These are phyloP conservation scores for Dynastes hyllus DNA, from an alignment of 2,888 invertebrate species.

Conservation along the genomic window DNA sequence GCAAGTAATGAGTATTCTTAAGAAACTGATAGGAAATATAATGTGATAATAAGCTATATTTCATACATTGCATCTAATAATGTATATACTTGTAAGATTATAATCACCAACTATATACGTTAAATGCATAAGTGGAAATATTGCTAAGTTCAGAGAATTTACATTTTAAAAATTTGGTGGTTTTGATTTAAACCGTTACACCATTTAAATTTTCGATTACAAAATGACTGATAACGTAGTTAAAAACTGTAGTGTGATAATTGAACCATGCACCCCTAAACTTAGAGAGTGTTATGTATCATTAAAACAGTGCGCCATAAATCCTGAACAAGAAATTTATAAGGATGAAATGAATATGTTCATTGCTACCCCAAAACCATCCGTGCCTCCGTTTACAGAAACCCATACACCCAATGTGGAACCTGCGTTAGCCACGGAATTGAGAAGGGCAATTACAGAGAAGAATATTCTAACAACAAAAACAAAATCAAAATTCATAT, in stretches of 20 bases:
- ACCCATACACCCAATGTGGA: constrained; percentile 75
- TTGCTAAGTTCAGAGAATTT: constrained; percentile 58
- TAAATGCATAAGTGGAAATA: no score
- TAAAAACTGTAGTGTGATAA: constrained; percentile 42
- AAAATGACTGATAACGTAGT: constrained; percentile 28
- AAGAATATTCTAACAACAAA: constrained; percentile 77
- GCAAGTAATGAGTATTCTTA: no score
- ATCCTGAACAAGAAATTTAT: background rate
- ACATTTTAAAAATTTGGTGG: constrained; percentile 50
- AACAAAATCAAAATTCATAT: constrained; percentile 76
- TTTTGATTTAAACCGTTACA: constrained; percentile 10
- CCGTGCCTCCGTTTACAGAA: background rate
- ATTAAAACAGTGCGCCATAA: constrained; percentile 27
- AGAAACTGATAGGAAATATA: no score
- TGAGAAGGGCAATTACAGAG: constrained; percentile 76
- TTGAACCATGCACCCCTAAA: constrained; percentile 44
- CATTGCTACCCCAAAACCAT: background rate
- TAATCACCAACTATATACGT: no score
- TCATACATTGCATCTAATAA: no score
- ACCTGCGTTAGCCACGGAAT: constrained; percentile 75
- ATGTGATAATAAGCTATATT: no score
- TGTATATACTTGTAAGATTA: no score
- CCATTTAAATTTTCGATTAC: constrained; percentile 4
- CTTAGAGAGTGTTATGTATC: constrained; percentile 44
- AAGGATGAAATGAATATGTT: background rate